Evolutionary conservation across 2,888 invertebrate genomes (phyloP), one percentile per base, ranked within the genome.

Genomic region (Tenthredo notha): DNA sequence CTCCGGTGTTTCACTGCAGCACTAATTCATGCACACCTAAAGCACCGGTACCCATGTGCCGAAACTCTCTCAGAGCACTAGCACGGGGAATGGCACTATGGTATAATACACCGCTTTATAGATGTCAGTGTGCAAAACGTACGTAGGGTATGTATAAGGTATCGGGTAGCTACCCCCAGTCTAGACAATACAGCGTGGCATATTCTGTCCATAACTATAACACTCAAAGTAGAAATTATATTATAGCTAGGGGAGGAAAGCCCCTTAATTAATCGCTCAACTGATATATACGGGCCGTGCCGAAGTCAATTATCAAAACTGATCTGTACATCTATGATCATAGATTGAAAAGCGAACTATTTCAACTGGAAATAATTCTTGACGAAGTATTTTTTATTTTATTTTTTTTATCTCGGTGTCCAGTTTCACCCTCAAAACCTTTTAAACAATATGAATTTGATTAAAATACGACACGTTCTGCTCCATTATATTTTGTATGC

Each of bases 131-230:
- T 67, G 18, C 1, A 18, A 12, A 21, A 67, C 29, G 67, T 18
- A 6, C 29, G 25, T 29, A 67, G 9, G 9, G 67, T 18, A 6
- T 9, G 25, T 33, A 67, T 67, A 67, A 67, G 67, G 29, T 15
- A 33, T 33, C 6, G 15, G 18, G 29, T 67, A 12, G 33, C 67
- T 61, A 25, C 10, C 61, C 61, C 61, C 61, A 74, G 72, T 43
- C 72, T 43, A 74, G 72, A 74, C 72, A 74, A 74, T 74, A 74
- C 21, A 74, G 9, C 72, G 4, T 43, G 72, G 72, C 72, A 43
- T 40, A 74, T 74, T 74, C 40, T 43, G 72, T 43, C 72, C 72
- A n/a, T 29, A 72, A 72, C 72, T 40, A 43, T 40, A 40, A 43
- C 72, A 43, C 72, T 67, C 67, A 33, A 67, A 67, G 67, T 67